Base-by-base conservation (phyloP, 2,888 invertebrate species). In the Sarcophaga subvicina region DNA sequence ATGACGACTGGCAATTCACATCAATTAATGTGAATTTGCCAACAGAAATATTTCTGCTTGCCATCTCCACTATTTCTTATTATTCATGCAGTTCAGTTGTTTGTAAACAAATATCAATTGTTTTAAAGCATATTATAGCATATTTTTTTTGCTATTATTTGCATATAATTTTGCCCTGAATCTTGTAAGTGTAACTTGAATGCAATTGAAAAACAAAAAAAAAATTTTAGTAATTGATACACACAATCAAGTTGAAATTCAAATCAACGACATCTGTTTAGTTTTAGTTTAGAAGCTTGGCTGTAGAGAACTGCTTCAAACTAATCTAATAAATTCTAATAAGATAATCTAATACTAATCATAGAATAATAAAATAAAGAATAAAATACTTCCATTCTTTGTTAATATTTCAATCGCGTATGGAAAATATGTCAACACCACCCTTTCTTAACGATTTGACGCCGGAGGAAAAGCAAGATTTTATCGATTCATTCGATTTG, bases 401-500 rank as follows among this genome's bases (percentile, higher is more conserved):
- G 12, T 6, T 54, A 37, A 63, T 63, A 47, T 59, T 64, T 49
- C 47, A 47, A 20, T 71, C 60, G 11, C 1, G 27, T 11, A 64
- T 6, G 6, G n/a, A 67, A 37, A 47, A 69, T 8, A 69, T 69
- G 75, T 47, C 70, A 11, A 20, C 80, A 8, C 83, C 80, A 1
- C 81, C 70, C 45, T 84, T 79, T 59, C 49, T 89, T 14, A 85
- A 83, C 12, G 78, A 88, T 60, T 85, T 89, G 37, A 87, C 83
- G 11, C 14, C 27, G n/a, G 47, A 88, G 17, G 92, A 94, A 83
- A 90, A 92, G 25, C 87, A 89, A 75, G 75, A 89, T 14, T 94
- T 94, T 88, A 80, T 95, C 2, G 89, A 94, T 83, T 94, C 94
- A 2, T 94, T 95, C 84, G 95, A 95, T 89, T 94, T 93, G 66